Evolutionary conservation across 2,888 invertebrate species (phyloP).

Genomic region (Chalcis sispes): DNA sequence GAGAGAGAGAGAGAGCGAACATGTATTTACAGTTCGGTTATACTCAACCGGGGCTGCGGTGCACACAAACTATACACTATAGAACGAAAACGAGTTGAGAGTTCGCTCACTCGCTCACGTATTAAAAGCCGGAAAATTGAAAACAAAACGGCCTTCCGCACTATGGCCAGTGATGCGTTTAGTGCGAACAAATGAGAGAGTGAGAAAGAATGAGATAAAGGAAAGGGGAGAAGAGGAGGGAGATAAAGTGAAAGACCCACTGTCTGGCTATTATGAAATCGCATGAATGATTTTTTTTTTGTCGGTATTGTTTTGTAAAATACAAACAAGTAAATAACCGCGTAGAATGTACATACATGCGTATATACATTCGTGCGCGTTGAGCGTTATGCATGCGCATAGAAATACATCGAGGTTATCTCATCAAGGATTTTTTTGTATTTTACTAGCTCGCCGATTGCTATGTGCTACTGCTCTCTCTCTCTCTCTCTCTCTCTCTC

Average conservation of each 20-base stretch:
- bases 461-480: not conserved
- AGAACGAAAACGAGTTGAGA: slow-evolving; percentile 36
- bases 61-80: too few species aligned
- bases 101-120: slow-evolving; percentile 54
- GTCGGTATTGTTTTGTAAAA: slow-evolving; percentile 12
- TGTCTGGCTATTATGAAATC: slow-evolving; percentile 57
- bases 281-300: slow-evolving; percentile 58
- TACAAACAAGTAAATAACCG: too few species aligned
- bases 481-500: not conserved
- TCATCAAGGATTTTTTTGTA: slow-evolving; percentile 38
- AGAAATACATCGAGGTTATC: slow-evolving; percentile 48
- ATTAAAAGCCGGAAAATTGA: slow-evolving; percentile 68
- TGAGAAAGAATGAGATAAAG: not conserved
- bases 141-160: slow-evolving; percentile 63
- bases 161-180: slow-evolving; percentile 55
- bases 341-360: not conserved
- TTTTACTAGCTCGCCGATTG: not conserved
- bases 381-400: too few species aligned
- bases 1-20: not conserved
- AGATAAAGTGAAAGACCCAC: slow-evolving; percentile 10
- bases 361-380: too few species aligned
- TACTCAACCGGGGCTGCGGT: slow-evolving; percentile 24
- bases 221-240: slow-evolving; percentile 7
- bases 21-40: slow-evolving; percentile 53
- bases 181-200: slow-evolving; percentile 32